Evolutionary conservation across 2,888 invertebrate genomes (phyloP), one percentile per base, ranked within the genome.

Genomic region (Zaprionus bogoriensis): DNA sequence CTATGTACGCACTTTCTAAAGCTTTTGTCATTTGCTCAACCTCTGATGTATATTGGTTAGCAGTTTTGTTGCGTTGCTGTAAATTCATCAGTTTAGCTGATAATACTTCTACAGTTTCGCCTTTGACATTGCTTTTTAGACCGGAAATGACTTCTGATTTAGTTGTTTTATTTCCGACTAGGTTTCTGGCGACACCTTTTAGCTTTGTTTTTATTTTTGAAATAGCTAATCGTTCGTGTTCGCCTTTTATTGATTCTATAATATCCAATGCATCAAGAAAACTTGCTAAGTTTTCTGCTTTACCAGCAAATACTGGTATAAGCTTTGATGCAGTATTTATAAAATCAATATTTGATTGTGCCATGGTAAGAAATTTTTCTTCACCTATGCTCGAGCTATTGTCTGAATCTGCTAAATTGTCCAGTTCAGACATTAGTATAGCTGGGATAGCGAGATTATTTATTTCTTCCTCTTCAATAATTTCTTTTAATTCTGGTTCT

Each of bases 1-100:
- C 14, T 41, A 50, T 36, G 10, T 38, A 59, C 2, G 58, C 50
- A 6, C 42, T 38, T 50, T 50, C 48, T 9, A 44, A 10, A 4
- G 38, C 28, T 9, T 58, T 58, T 58, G 45, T n/a, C 28, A 59
- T 3, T 14, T 51, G 10, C 23, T 52, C 39, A 1, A 53, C n/a
- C 19, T 42, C 46, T 46, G 22, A 17, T 10, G 45, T 39, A 23
- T 59, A 52, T 41, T 44, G 36, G 41, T 41, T 41, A 10, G 25
- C 25, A n/a, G 42, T 17, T 25, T 25, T 42, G 23, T 42, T 9
- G 12, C 23, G 23, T 23, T 42, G 12, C 10, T 25, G 42, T 12
- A 42, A 12, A 42, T 42, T 42, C 23, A 42, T 23, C 23, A 42
- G 25, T 2, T 42, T 42, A 12, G 42, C 42, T 23, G 25, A 42